These are phyloP conservation scores for Ametastegia equiseti DNA, from an alignment of 2,888 invertebrate genomes.

Conservation along the genomic window DNA sequence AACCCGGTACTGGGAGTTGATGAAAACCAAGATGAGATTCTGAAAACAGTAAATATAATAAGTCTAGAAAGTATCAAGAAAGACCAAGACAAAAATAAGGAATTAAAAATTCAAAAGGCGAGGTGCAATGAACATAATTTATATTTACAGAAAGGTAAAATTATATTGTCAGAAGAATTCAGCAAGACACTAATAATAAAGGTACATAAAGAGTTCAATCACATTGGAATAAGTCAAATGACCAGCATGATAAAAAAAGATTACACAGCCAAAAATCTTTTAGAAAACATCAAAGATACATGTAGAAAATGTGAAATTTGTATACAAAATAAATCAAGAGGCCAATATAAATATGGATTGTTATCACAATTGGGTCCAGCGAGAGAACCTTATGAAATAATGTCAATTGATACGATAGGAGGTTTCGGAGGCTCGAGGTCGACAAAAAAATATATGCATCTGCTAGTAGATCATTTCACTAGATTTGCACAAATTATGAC, in stretches of 20 bases:
- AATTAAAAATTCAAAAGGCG: background rate
- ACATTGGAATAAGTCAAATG: constrained; percentile 51
- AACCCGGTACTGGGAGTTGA: constrained; percentile 57
- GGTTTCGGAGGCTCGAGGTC: constrained; percentile 56
- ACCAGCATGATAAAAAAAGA: constrained; percentile 40
- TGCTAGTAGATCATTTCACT: constrained; percentile 55
- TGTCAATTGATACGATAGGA: constrained; percentile 56
- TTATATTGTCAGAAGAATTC: constrained; percentile 45
- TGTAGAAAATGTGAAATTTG: constrained; percentile 47
- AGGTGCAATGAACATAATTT: no score
- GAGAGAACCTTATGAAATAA: constrained; percentile 53
- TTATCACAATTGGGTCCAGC: constrained; percentile 57
- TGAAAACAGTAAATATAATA: constrained; percentile 54
- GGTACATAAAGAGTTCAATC: constrained; percentile 45
- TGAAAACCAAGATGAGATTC: constrained; percentile 50
- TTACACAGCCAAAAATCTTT: constrained; percentile 48
- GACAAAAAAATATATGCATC: constrained; percentile 55
- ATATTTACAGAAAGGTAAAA: constrained; percentile 46
- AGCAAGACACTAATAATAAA: no score
- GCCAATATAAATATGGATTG: constrained; percentile 48
- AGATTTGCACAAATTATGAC: constrained; percentile 46
- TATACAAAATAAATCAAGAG: constrained; percentile 55
- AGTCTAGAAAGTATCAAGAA: constrained; percentile 47
- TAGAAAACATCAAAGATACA: constrained; percentile 46
- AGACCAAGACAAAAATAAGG: constrained; percentile 52